phyloP scores from a whole-genome alignment of 1,140 invertebrate genomes.

The Eumaeus atala region DNA sequence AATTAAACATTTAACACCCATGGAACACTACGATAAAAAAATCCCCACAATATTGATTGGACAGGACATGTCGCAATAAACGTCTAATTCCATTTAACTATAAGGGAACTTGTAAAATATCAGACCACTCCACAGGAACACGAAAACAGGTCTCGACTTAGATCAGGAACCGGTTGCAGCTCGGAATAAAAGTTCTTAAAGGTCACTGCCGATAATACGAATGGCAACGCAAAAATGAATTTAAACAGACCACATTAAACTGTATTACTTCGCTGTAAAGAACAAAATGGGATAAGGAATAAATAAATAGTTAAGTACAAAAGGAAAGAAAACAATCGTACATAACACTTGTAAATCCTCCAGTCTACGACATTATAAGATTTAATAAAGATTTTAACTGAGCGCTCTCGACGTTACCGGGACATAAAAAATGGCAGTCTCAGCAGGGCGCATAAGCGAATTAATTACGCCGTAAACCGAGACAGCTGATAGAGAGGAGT shows the following conservation, averaged over 20 bases:
- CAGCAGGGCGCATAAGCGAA: conserved; percentile 35
- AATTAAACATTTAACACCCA: too few species aligned
- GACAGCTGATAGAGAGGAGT: conserved; percentile 34
- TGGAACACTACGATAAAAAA: conserved; percentile 1
- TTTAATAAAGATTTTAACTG: conserved; percentile 26
- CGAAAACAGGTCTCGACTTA: conserved; percentile 36
- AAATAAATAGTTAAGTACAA: neutral
- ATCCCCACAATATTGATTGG: conserved; percentile 6
- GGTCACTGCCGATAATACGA: conserved; percentile 51
- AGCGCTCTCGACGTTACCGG: conserved; percentile 25
- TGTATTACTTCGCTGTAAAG: conserved; percentile 3
- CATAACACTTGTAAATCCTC: conserved; percentile 11
- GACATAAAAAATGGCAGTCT: conserved; percentile 28
- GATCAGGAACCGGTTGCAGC: conserved; percentile 45
- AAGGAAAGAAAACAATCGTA: conserved; percentile 10
- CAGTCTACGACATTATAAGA: conserved; percentile 17
- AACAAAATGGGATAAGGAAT: neutral
- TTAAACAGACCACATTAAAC: conserved; percentile 20
- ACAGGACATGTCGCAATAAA: conserved; percentile 4
- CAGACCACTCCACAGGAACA: conserved; percentile 34
- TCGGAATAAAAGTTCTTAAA: conserved; percentile 57
- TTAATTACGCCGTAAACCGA: conserved; percentile 43
- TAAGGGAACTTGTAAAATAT: conserved; percentile 30
- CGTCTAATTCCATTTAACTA: conserved; percentile 30
- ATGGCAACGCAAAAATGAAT: conserved; percentile 22